A percentile compares a stretch with the other conserved stretches of the same genome.
phyloP scores from a whole-genome alignment of 2,888 invertebrate species.

The Pachliopta kotzebuea region DNA sequence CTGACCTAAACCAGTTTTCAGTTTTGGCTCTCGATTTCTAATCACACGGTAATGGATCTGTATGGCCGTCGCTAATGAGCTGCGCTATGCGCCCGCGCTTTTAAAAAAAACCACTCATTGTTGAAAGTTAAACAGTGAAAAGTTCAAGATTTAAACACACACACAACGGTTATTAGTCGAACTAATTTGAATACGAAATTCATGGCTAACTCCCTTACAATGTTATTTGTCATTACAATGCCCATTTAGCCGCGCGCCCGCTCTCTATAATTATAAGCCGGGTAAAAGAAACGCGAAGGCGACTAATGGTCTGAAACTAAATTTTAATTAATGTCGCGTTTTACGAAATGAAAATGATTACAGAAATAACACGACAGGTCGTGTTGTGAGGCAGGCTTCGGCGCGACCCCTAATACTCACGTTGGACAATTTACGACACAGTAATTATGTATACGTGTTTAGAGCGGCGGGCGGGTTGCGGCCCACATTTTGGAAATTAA shows the following conservation, averaged over 20 bases:
- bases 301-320: conserved; percentile 80
- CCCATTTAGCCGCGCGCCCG: conserved; percentile 75
- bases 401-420: conserved; percentile 55
- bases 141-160: conserved; percentile 55
- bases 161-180: conserved; percentile 65
- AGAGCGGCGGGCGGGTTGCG: conserved; percentile 58
- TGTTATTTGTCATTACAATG: conserved; percentile 77
- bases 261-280: conserved; percentile 71
- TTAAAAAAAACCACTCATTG: conserved; percentile 51
- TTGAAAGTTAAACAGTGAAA: conserved; percentile 55
- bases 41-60: conserved; percentile 59
- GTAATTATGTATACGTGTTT: conserved; percentile 74
- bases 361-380: conserved; percentile 75
- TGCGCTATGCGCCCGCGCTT: conserved; percentile 33
- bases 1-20: conserved; percentile 62
- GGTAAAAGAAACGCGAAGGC: conserved; percentile 76
- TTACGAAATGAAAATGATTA: conserved; percentile 79
- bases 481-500: conserved; percentile 78
- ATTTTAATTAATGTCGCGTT: conserved; percentile 81
- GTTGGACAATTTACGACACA: conserved; percentile 72
- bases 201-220: conserved; percentile 71
- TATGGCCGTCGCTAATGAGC: conserved; percentile 38
- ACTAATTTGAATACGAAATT: conserved; percentile 79
- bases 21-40: conserved; percentile 63
- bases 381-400: conserved; percentile 44